Evolutionary conservation across 1,140 invertebrate genomes (phyloP).

Genomic region (Schmidtea mediterranea): DNA sequence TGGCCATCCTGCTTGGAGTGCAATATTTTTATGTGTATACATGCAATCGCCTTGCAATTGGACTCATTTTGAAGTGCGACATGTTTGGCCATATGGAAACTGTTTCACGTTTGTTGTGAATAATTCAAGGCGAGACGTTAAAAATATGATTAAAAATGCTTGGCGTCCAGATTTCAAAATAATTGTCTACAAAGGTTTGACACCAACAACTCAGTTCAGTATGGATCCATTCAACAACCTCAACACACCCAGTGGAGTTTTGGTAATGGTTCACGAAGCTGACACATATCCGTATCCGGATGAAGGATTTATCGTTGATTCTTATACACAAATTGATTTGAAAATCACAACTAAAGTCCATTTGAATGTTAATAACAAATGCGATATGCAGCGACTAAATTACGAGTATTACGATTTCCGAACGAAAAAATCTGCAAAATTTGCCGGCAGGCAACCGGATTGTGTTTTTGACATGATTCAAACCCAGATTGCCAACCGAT

Average conservation of each 20-base stretch:
- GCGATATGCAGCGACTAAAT: background rate
- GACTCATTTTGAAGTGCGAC: background rate
- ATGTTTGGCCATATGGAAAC: background rate
- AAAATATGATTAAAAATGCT: no score
- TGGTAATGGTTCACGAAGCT: constrained; percentile 5
- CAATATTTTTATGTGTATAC: background rate
- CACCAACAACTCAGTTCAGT: background rate
- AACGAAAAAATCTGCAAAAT: no score
- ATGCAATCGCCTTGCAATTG: no score
- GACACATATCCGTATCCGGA: constrained; percentile 5
- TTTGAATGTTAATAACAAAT: background rate
- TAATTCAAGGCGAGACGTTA: background rate
- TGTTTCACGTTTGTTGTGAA: background rate
- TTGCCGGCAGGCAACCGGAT: no score
- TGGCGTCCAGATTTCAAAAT: background rate
- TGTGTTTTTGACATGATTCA: no score
- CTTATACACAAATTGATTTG: background rate
- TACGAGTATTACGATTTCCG: no score
- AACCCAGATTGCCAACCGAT: no score
- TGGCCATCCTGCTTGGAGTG: background rate
- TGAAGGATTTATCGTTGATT: constrained; percentile 1
- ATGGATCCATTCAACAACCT: background rate
- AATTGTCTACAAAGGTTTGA: constrained; percentile 1
- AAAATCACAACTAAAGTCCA: constrained; percentile 1
- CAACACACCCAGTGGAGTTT: background rate